Base-by-base conservation (phyloP, 2,113 vertebrate genomes). In the Thunnus thynnus region DNA sequence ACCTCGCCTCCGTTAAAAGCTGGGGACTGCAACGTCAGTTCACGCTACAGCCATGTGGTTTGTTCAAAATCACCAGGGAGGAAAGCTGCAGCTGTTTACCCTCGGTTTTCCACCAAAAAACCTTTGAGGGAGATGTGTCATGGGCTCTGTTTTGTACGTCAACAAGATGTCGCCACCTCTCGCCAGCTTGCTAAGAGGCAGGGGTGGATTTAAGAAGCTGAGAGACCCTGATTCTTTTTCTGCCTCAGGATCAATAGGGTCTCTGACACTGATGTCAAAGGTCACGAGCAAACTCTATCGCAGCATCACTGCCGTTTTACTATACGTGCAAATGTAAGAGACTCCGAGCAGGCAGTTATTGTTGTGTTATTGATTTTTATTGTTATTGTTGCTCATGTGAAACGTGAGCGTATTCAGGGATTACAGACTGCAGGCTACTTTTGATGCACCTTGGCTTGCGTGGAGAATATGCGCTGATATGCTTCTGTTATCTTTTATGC, bases 191-290 rank as follows among this genome's bases (percentile, higher is more conserved):
- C 62, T 51, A 1, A 20, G 51, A 67, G 18, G 22, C 64, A 76
- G 51, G 10, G 10, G 25, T 12, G 44, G 50, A 50, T 62, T 4
- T 25, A 48, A 75, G 61, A 46, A 11, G 25, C 47, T 17, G 16
- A 50, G 67, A 79, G 36, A 78, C 86, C 88, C 91, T 76, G 80
- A 87, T 88, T 91, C 74, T 69, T 84, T 91, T 93, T 87, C 30
- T 71, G 81, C 56, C 80, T 83, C 76, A 51, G 86, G 61, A 71
- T 67, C 64, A 22, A 25, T 67, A 47, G 57, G 63, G 76, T 62
- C 32, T 69, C 66, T 51, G 83, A 60, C 44, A 62, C 70, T 14
- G 41, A 84, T 62, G 71, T 87, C 76, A 74, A 72, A 74, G 62
- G 44, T 17, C 44, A 1, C 20, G 60, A 41, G 36, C 36, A 41